phyloP scores from a whole-genome alignment of 2,888 invertebrate genomes.

The Ariolimax columbianus region DNA sequence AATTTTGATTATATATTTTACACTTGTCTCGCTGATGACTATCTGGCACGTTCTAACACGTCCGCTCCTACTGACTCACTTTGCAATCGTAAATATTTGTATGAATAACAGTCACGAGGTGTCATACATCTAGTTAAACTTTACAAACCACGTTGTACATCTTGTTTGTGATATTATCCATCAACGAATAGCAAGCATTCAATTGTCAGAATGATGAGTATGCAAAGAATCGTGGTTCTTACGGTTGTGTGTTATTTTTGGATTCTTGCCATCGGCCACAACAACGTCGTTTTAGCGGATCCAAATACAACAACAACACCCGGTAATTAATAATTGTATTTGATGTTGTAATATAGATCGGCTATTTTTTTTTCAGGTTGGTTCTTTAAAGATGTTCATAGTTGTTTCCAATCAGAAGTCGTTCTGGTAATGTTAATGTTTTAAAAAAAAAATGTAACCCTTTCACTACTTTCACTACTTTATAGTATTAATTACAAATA shows the following conservation, averaged over 20 bases:
- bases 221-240: neutral
- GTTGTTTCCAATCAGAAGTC: too few species aligned
- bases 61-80: slow-evolving; percentile 13
- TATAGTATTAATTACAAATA: too few species aligned
- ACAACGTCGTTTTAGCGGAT: neutral
- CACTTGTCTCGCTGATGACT: neutral
- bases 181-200: neutral
- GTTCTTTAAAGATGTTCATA: too few species aligned
- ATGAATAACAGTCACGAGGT: neutral
- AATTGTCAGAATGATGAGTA: neutral
- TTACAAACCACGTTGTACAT: neutral
- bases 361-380: too few species aligned
- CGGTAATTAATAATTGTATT: too few species aligned
- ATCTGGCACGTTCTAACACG: neutral
- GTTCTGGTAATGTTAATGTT: too few species aligned
- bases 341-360: too few species aligned
- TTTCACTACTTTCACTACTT: too few species aligned
- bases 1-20: neutral
- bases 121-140: neutral
- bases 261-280: neutral
- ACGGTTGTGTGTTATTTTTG: neutral
- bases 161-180: neutral
- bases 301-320: too few species aligned
- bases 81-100: neutral
- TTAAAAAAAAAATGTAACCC: too few species aligned